Evolutionary conservation across 2,888 invertebrate species (phyloP).

Genomic region (Rotaria magnacalcarata): DNA sequence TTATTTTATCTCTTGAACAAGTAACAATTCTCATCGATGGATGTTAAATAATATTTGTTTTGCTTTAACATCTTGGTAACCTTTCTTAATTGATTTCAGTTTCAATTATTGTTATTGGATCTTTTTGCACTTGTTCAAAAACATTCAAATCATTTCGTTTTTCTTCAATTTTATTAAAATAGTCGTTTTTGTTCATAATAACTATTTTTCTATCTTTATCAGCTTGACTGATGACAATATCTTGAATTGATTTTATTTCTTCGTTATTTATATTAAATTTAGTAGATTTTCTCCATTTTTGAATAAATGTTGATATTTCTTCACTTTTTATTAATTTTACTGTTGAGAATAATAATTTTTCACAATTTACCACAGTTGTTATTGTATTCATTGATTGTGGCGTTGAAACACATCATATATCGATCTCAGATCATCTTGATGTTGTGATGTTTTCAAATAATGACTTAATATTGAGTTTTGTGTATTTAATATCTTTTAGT

Average conservation of each 20-base stretch:
- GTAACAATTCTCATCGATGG: background rate
- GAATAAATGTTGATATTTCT: background rate
- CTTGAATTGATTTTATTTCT: background rate
- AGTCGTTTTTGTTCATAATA: background rate
- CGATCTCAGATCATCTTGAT: too few species aligned
- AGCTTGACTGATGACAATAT: background rate
- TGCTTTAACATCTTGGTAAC: background rate
- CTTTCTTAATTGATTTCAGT: background rate
- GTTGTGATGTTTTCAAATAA: too few species aligned
- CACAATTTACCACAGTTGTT: background rate
- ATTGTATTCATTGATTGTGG: background rate
- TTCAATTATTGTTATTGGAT: background rate
- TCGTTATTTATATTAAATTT: background rate
- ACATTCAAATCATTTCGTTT: background rate
- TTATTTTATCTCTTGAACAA: background rate
- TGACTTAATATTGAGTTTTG: too few species aligned
- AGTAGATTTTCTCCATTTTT: background rate
- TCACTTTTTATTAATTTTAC: background rate
- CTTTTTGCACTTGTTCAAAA: background rate
- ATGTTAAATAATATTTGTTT: conserved; percentile 10
- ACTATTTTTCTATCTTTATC: background rate
- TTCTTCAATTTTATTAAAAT: background rate
- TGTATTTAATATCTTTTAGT: too few species aligned
- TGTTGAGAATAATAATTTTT: background rate
- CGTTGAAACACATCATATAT: too few species aligned